These are phyloP conservation scores for Zhengitettix transpicula DNA, from an alignment of 2,888 invertebrate genomes.

Conservation along the genomic window DNA sequence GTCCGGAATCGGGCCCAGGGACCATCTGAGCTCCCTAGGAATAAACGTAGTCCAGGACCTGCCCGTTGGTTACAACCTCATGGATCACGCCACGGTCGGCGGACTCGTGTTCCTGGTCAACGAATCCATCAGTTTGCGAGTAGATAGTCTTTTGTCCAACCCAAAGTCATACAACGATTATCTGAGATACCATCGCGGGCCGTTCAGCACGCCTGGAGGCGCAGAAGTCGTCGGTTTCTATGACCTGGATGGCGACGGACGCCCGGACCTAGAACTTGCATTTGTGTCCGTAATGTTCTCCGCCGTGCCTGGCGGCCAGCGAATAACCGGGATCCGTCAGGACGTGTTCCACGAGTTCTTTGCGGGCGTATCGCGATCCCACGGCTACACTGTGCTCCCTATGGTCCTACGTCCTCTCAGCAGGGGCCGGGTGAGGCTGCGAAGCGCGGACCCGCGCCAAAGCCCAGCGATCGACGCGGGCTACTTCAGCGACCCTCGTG, in stretches of 20 bases:
- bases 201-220: constrained; percentile 44
- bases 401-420: constrained; percentile 57
- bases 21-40: constrained; percentile 29
- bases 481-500: constrained; percentile 38
- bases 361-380: constrained; percentile 24
- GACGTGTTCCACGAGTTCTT: constrained; percentile 27
- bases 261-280: constrained; percentile 42
- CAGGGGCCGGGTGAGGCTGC: constrained; percentile 46
- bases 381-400: constrained; percentile 37
- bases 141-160: constrained; percentile 22
- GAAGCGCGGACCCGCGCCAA: constrained; percentile 48
- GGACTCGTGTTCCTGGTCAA: constrained; percentile 40
- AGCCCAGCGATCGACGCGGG: constrained; percentile 23
- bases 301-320: constrained; percentile 8
- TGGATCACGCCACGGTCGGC: constrained; percentile 51
- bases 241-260: constrained; percentile 37
- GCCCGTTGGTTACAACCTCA: constrained; percentile 47
- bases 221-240: constrained; percentile 49
- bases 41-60: constrained; percentile 29
- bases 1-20: constrained; percentile 42
- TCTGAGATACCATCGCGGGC: constrained; percentile 35
- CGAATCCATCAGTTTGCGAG: constrained; percentile 2
- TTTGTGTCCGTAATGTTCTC: constrained; percentile 20
- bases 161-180: constrained; percentile 27
- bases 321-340: constrained; percentile 22